These are phyloP conservation scores for Drosophila pruinosa DNA, from an alignment of 1,140 invertebrate species.

Conservation along the genomic window DNA sequence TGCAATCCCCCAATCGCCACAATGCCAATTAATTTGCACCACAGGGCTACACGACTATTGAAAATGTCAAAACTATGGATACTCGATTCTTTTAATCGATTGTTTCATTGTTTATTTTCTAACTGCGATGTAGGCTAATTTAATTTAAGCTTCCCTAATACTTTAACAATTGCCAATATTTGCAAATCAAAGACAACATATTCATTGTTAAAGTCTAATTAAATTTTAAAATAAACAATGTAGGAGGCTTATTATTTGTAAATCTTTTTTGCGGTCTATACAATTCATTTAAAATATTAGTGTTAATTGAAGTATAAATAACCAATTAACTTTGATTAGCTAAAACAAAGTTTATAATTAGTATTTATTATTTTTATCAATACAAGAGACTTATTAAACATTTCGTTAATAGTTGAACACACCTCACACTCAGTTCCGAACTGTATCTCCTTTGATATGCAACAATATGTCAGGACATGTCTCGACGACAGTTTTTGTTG, in stretches of 20 bases:
- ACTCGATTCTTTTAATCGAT: not conserved
- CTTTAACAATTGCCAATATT: not conserved
- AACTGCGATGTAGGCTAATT: not conserved
- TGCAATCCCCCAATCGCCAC: constrained; percentile 12
- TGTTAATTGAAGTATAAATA: too few species aligned
- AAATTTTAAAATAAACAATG: too few species aligned
- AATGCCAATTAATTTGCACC: constrained; percentile 47
- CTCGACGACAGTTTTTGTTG: constrained; percentile 23
- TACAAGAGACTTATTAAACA: not conserved
- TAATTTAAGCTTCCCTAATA: not conserved
- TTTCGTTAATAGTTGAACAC: not conserved
- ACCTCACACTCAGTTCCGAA: not conserved
- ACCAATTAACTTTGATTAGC: too few species aligned
- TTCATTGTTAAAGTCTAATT: too few species aligned
- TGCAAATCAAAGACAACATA: not conserved
- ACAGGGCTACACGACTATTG: not conserved
- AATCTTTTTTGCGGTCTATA: too few species aligned
- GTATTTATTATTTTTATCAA: too few species aligned
- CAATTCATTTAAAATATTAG: too few species aligned
- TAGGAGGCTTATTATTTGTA: too few species aligned
- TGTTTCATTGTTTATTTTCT: not conserved
- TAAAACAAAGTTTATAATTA: too few species aligned
- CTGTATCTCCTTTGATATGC: constrained; percentile 36
- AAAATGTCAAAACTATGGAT: not conserved
- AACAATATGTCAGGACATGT: constrained; percentile 46